Percentiles rank a stretch among this genome's conserved stretches.
Conservation (phyloP, 2,113 vertebrate genomes). For the Psittacula cyanocephala region DNA sequence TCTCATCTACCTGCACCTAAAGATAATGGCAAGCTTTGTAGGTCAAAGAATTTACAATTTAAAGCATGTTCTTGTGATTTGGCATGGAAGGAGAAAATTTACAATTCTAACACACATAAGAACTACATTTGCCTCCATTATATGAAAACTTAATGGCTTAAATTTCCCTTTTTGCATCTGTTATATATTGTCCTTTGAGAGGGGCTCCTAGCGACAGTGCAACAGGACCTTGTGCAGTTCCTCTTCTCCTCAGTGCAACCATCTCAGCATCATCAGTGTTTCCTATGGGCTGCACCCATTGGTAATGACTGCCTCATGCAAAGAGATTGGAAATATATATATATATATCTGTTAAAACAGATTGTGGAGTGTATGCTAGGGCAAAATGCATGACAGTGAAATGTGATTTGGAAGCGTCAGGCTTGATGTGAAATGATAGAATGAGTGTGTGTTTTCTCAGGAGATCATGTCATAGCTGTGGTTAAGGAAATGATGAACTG, state of each 20-base stretch:
- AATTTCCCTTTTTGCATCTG: background rate
- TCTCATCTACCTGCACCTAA: background rate
- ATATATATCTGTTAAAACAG: background rate
- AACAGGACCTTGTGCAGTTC: background rate
- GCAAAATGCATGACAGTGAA: background rate
- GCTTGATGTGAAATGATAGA: background rate
- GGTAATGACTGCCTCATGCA: background rate
- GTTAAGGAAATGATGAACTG: background rate
- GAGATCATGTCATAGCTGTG: background rate
- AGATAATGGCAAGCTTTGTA: background rate
- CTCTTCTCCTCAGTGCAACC: rapidly evolving
- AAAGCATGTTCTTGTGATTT: background rate
- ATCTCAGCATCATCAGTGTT: background rate
- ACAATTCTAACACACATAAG: background rate
- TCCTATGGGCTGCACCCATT: background rate
- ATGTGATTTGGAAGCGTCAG: background rate
- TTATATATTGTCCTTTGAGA: background rate
- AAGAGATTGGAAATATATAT: background rate
- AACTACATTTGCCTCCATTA: background rate
- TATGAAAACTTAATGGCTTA: background rate
- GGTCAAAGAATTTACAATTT: background rate
- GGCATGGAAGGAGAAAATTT: background rate
- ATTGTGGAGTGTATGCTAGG: background rate
- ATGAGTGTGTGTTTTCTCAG: background rate
- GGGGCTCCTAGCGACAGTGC: background rate